Evolutionary conservation across 2,797 vertebrate species (phyloP), one percentile per base, ranked within the genome.

Genomic region (Cichlasoma orientale): DNA sequence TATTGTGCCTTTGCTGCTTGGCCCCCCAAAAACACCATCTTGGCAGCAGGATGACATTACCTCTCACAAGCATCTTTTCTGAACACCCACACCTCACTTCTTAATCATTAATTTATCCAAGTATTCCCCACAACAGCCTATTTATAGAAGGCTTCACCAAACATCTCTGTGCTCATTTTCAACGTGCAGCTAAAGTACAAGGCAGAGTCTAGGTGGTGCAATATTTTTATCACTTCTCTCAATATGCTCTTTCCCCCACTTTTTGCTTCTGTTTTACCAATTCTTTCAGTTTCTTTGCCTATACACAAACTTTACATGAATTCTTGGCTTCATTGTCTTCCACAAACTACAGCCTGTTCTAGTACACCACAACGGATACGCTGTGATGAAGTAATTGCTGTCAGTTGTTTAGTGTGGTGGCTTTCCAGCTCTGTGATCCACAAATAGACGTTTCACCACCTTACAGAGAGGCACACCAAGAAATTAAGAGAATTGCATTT

Each of bases 81-180:
- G 80, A 85, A 71, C 53, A n/a, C 70, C 82, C 57, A 69, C 70
- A 47, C 53, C 47, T 19, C 66, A 33, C 83, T 75, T 77, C 82
- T 80, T 90, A 90, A 94, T 95, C 89, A 94, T 94, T 95, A 87
- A 95, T 95, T 90, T 90, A 94, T 92, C 91, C 82, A 85, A 41
- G 88, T 85, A 79, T 92, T 88, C 71, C 87, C 83, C 86, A 92
- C 88, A 88, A 89, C 78, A 80, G 82, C 38, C 92, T 96, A 96
- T 95, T 95, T 94, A 89, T 95, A 94, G 93, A 89, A 53, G 56
- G 79, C 82, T 89, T 79, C 84, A 75, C 83, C 83, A 89, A 92
- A 88, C 82, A 85, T 88, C 80, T 78, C 75, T 78, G 81, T 79
- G 80, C 86, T 89, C 72, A 74, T 86, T 86, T 92, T 89, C 78